These are phyloP conservation scores for Ectemnius cavifrons DNA, from an alignment of 2,888 invertebrate species.

Conservation along the genomic window DNA sequence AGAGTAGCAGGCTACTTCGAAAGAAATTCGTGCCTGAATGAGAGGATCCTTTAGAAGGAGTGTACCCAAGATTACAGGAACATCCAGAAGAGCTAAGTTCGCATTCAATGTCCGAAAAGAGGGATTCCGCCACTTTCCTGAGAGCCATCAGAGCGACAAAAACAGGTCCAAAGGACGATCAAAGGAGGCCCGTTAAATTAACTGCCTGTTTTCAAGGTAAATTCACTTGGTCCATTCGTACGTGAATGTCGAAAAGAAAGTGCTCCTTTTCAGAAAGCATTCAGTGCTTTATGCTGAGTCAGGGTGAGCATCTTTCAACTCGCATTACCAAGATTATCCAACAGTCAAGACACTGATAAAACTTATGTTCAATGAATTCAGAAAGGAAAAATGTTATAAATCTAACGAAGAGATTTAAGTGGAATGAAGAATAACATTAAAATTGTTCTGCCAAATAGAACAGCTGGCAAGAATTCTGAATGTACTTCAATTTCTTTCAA, in stretches of 20 bases:
- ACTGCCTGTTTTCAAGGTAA: constrained; percentile 45
- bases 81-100: constrained; percentile 22
- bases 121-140: background rate
- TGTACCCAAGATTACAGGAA: constrained; percentile 21
- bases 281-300: background rate
- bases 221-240: constrained; percentile 39
- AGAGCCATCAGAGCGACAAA: constrained; percentile 30
- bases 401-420: no score
- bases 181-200: constrained; percentile 52
- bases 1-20: background rate
- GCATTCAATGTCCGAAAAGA: constrained; percentile 8
- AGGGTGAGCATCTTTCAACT: no score
- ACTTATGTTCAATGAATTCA: no score
- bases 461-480: no score
- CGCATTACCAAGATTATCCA: no score
- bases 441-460: no score
- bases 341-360: no score
- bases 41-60: constrained; percentile 3
- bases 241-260: constrained; percentile 11
- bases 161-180: constrained; percentile 38
- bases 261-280: constrained; percentile 11
- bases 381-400: no score
- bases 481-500: no score
- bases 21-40: background rate
- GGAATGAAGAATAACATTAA: no score